Percentiles rank a stretch among this genome's conserved stretches.
Evolutionary conservation across 2,797 vertebrate genomes (phyloP).

Genomic region (Tamandua tetradactyla): DNA sequence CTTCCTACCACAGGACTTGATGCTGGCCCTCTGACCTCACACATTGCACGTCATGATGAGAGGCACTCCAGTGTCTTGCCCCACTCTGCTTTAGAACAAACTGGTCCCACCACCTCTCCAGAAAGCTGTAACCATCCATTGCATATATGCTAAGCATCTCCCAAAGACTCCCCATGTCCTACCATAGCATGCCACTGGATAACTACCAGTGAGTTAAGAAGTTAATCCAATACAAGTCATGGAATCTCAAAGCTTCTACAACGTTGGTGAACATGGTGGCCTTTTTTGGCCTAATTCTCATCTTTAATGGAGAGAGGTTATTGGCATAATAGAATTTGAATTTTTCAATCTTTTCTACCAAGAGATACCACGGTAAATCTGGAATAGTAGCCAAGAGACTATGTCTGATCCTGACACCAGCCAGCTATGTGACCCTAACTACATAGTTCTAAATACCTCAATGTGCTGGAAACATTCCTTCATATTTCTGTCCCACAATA

Average conservation of each 20-base stretch:
- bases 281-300: background rate
- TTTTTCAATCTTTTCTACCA: background rate
- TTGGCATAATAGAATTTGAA: background rate
- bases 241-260: background rate
- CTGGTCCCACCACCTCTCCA: background rate
- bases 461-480: background rate
- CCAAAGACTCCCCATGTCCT: background rate
- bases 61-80: background rate
- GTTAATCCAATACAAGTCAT: background rate
- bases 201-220: background rate
- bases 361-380: background rate
- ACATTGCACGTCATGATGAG: background rate
- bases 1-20: background rate
- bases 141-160: background rate
- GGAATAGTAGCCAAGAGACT: background rate
- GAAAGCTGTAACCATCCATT: background rate
- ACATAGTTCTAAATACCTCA: background rate
- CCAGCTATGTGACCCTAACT: background rate
- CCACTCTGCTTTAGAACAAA: background rate
- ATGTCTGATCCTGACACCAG: background rate
- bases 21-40: background rate
- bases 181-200: background rate
- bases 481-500: background rate
- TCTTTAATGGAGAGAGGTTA: background rate
- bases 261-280: background rate